Evolutionary conservation across 2,113 vertebrate species (phyloP).

Genomic region (Hippocampus guttulatus): DNA sequence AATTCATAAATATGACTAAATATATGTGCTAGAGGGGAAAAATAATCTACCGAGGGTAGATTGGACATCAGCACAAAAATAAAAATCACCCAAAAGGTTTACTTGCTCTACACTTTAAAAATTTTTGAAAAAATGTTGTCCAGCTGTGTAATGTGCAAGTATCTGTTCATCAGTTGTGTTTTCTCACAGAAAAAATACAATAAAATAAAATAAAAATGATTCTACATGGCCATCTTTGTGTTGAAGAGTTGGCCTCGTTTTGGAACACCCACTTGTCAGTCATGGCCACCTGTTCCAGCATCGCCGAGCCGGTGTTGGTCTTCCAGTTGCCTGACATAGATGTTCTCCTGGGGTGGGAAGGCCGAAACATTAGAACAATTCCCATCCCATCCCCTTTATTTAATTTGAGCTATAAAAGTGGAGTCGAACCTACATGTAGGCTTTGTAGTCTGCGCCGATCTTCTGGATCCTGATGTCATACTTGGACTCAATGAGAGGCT

Average conservation of each 20-base stretch:
- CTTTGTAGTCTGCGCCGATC: constrained; percentile 96
- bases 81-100: too few species aligned
- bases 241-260: neutral
- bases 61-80: too few species aligned
- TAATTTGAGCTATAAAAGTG: neutral
- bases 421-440: constrained; percentile 83
- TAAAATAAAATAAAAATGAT: too few species aligned
- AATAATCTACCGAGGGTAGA: too few species aligned
- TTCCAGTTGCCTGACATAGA: constrained; percentile 99
- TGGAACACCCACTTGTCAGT: constrained; percentile 82
- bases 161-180: neutral
- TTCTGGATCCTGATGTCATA: constrained; percentile 99
- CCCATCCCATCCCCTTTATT: neutral
- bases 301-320: constrained; percentile 94
- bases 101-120: too few species aligned
- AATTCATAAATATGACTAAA: too few species aligned
- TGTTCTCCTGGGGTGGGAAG: constrained; percentile 81
- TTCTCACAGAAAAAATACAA: neutral
- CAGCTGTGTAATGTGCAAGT: too few species aligned
- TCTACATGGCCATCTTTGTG: neutral
- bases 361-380: neutral
- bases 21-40: too few species aligned
- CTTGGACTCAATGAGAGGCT: constrained; percentile 95
- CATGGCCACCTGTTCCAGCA: constrained; percentile 99
- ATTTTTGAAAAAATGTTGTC: too few species aligned